Conservation (phyloP, 2,113 vertebrate genomes). For the Neomonachus schauinslandi region DNA sequence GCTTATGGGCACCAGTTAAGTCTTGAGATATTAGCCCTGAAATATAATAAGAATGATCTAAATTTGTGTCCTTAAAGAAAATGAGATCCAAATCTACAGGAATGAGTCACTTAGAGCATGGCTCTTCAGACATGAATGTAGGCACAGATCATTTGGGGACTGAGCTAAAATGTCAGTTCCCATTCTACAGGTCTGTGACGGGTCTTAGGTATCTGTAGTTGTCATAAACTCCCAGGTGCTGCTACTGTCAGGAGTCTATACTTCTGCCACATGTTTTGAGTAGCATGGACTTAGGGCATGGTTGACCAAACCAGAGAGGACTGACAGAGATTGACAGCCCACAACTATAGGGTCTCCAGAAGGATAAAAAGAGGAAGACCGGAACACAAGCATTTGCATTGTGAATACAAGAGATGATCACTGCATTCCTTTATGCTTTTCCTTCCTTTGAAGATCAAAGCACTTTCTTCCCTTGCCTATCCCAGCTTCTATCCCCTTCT, state of each 20-base stretch:
- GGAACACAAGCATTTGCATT: background rate
- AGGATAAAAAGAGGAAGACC: background rate
- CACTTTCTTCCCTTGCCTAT: background rate
- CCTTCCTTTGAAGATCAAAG: background rate
- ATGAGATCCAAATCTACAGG: background rate
- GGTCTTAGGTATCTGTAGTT: background rate
- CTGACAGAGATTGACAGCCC: background rate
- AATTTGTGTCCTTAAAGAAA: background rate
- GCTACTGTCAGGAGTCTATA: background rate
- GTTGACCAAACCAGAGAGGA: background rate
- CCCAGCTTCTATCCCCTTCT: background rate
- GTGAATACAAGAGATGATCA: background rate
- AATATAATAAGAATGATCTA: background rate
- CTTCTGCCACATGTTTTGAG: background rate
- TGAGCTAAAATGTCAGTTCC: background rate
- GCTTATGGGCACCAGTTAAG: background rate
- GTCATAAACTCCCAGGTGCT: background rate
- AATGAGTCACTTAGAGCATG: background rate
- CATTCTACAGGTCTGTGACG: background rate
- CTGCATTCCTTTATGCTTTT: background rate
- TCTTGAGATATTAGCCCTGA: background rate
- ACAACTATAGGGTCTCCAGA: background rate
- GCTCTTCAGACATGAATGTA: background rate
- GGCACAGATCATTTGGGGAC: background rate
- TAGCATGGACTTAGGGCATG: background rate